Evolutionary conservation across 2,888 invertebrate genomes (phyloP), one percentile per base, ranked within the genome.

Genomic region (Athrips mouffetella): DNA sequence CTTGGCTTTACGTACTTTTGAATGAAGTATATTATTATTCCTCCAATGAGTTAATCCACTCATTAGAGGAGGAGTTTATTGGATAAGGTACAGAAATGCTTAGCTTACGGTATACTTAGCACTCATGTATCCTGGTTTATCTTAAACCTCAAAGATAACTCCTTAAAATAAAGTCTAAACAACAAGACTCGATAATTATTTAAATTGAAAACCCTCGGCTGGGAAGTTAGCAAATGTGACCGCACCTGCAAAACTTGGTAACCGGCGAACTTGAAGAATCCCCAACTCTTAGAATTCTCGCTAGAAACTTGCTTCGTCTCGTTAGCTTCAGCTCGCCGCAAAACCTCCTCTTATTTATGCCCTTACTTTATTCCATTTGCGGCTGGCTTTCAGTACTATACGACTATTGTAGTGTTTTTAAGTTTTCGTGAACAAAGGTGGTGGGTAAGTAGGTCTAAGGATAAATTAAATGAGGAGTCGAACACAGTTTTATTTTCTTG

Each of bases 321-420:
- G 78, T 86, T 86, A 84, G 79, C 73, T 61, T 57, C 50, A 54
- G 65, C 66, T 69, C 63, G 69, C 82, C 80, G 76, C 82, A 79
- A 84, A 84, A 81, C 80, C 85, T 74, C 70, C 53, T 72, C 70
- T 78, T 84, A 84, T 86, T 86, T 83, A 86, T 84, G 78, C 62
- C 58, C 61, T 65, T 75, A 85, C 79, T 83, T 81, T 82, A 80
- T 78, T 82, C 77, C 76, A 78, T 83, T 82, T 75, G 73, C 59
- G 70, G 73, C 57, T 48, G 54, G 59, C 57, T 57, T 61, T 49
- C 50, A 53, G 52, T 50, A 55, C 51, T 54, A 15, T 42, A 46
- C 25, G 37, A 47, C 23, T 48, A 47, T 15, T 37, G 21, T 37
- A 21, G 3, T 37, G 37, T 20, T 21, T 37, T 18, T 18, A 21